A percentile compares a stretch with the other conserved stretches of the same genome.
Conservation (phyloP, 2,113 vertebrate genomes). For the Otis tarda region DNA sequence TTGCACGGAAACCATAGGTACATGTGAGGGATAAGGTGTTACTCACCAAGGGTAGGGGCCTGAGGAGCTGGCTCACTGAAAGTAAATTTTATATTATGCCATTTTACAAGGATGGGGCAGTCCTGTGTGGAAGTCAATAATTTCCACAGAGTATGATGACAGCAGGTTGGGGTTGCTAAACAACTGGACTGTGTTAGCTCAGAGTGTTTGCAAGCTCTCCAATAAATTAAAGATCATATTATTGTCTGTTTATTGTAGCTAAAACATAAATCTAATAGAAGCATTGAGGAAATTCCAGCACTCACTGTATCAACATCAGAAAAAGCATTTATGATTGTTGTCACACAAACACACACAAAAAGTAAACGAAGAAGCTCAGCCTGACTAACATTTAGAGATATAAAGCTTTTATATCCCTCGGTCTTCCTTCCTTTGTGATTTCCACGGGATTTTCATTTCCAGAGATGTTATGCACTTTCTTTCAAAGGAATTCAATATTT, state of each 20-base stretch:
- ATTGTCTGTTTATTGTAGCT: slow-evolving; percentile 55
- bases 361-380: slow-evolving; percentile 38
- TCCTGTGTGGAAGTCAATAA: slow-evolving; percentile 31
- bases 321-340: slow-evolving; percentile 68
- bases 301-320: slow-evolving; percentile 55
- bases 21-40: background rate
- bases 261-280: slow-evolving; percentile 63
- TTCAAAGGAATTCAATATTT: slow-evolving; percentile 82
- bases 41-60: background rate
- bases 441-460: slow-evolving; percentile 76
- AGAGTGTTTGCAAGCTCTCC: background rate
- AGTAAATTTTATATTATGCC: background rate
- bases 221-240: slow-evolving; percentile 64
- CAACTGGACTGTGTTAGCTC: background rate
- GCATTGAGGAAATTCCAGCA: slow-evolving; percentile 60
- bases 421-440: slow-evolving; percentile 78
- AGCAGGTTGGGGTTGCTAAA: slow-evolving; percentile 18
- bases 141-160: slow-evolving; percentile 12
- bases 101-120: slow-evolving; percentile 1
- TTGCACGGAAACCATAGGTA: background rate
- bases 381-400: slow-evolving; percentile 72
- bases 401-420: slow-evolving; percentile 69
- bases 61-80: background rate
- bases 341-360: slow-evolving; percentile 30
- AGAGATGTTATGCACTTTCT: slow-evolving; percentile 75